These are phyloP conservation scores for Archocentrus centrarchus DNA, from an alignment of 2,113 vertebrate genomes.

Conservation along the genomic window DNA sequence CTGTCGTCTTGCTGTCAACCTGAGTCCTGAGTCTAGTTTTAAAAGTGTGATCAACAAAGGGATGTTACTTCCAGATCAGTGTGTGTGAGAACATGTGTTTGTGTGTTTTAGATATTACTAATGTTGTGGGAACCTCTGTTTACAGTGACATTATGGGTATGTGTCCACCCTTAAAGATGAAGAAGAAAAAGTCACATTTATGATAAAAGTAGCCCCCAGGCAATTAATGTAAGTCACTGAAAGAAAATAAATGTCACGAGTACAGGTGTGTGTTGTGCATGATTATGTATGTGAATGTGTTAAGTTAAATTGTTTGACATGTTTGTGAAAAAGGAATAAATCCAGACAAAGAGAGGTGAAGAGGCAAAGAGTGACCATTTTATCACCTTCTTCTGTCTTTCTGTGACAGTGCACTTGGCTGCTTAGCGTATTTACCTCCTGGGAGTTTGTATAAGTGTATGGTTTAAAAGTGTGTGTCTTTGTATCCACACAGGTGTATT, in stretches of 20 bases:
- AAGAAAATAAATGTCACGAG: not conserved
- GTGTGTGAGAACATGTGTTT: no score
- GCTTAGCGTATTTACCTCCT: not conserved
- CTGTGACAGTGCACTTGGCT: conserved; percentile 14
- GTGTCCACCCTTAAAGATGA: not conserved
- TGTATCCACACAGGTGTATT: not conserved
- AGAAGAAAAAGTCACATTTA: not conserved
- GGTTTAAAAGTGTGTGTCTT: not conserved
- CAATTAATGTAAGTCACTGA: not conserved
- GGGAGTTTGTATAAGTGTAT: not conserved
- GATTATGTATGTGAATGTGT: not conserved
- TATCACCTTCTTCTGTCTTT: conserved; percentile 27
- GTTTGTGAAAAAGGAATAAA: not conserved
- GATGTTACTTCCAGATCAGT: not conserved
- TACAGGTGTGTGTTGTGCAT: not conserved
- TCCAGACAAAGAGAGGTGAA: not conserved
- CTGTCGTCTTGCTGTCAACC: not conserved
- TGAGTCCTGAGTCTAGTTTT: conserved; percentile 4
- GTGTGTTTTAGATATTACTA: no score
- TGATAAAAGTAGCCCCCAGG: not conserved
- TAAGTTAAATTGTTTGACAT: not conserved
- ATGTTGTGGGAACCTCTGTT: no score
- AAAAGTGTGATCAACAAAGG: conserved; percentile 30
- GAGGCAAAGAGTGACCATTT: conserved; percentile 35
- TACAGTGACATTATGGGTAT: not conserved